Base-by-base conservation (phyloP, 2,888 invertebrate species). In the Chrysolina haemoptera region DNA sequence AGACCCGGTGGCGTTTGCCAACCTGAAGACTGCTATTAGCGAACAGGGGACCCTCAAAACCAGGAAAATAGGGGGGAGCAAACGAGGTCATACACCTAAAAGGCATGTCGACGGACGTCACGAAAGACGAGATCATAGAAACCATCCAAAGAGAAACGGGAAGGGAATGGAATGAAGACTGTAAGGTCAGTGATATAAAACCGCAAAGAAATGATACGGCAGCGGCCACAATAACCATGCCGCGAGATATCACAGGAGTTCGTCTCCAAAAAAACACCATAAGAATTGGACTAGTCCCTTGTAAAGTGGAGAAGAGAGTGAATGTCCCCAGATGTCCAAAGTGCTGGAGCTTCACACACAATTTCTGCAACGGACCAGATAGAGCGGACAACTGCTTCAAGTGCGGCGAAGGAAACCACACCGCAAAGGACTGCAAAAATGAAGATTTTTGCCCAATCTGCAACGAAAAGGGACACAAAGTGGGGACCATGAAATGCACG, bases 371-470 rank as follows among this genome's bases (percentile, higher is more conserved):
- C 0, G 43, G 43, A 12, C 41, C 40, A 11, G 64, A 64, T 11
- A 59, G 41, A 8, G 16, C 12, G 6, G 2, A n/a, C 14, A 40
- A 9, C 16, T 64, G 64, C 64, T 41, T 3, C 5, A 64, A 41
- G 40, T 64, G 64, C 11, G 64, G 64, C 4, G 18, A 43, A 20
- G 43, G 2, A 6, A 41, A 10, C 9, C 64, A 64, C 64, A 14
- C 27, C 11, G 12, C 40, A 40, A 40, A 41, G 2, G 64, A 41
- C n/a, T 64, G 64, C 41, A 41, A 11, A 16, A 64, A 64, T 10
- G 18, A 27, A 18, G 40, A 50, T n/a, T 48, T 9, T 11, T 70
- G 70, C 46, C 48, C 50, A 20, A 18, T 46, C 1, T 69, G 69
- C 40, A 35, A 48, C 4, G 50, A 40, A 40, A 41, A 18, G 11